These are phyloP conservation scores for Sebastes steindachneri DNA, from an alignment of 2,797 vertebrate genomes.

Conservation along the genomic window DNA sequence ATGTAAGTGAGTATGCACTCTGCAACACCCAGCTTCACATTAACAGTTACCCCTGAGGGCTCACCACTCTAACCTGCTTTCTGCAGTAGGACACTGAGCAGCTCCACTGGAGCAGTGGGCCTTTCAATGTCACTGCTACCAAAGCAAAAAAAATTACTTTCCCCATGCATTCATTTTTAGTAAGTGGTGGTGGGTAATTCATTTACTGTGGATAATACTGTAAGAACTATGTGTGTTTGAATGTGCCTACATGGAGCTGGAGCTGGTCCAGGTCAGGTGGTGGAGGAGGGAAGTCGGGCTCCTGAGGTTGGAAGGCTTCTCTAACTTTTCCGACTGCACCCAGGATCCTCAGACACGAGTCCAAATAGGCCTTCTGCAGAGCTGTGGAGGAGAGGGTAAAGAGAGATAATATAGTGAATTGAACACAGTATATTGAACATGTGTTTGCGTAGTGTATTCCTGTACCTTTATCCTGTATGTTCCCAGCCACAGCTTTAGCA, in stretches of 20 bases:
- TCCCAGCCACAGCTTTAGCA: slow-evolving; percentile 96
- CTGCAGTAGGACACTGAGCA: background rate
- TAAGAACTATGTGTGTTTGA: background rate
- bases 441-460: background rate
- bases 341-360: slow-evolving; percentile 94
- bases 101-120: background rate
- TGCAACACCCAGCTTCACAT: background rate
- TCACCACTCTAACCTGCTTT: background rate
- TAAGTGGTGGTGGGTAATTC: background rate
- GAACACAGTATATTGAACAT: background rate
- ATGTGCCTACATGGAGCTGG: slow-evolving; percentile 89
- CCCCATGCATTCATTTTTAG: background rate
- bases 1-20: background rate
- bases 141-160: background rate
- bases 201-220: background rate
- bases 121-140: background rate
- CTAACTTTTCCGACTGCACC: slow-evolving; percentile 96
- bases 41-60: background rate
- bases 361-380: slow-evolving; percentile 95
- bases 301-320: slow-evolving; percentile 97
- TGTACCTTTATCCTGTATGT: slow-evolving; percentile 95
- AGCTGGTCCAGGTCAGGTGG: slow-evolving; percentile 97
- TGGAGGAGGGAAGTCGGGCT: slow-evolving; percentile 96
- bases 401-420: background rate
- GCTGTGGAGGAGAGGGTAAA: slow-evolving; percentile 72